Evolutionary conservation across 2,113 vertebrate species (phyloP), one percentile per base, ranked within the genome.

Genomic region (Etheostoma cragini): DNA sequence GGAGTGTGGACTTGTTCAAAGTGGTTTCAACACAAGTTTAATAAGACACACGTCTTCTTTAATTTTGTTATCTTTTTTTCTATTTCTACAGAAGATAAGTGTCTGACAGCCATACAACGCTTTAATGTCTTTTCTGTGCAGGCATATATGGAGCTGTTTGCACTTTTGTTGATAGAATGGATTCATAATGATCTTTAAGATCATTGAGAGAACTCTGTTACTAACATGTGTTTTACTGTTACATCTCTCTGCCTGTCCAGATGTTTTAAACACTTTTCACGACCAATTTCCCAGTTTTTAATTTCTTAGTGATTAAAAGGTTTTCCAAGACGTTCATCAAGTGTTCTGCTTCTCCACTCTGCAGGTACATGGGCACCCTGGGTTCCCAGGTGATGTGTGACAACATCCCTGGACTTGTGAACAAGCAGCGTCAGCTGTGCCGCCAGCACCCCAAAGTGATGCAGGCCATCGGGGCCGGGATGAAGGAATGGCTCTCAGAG

Each of bases 331-430:
- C 30, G 22, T 65, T 63, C 50, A 47, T 11, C 35, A 22, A 5
- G 14, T 42, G 6, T 69, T 24, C 54, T 53, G 30, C 22, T 6
- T 17, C 60, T 21, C 61, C 26, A 0, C 47, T 19, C 61, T 33
- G 24, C 83, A 93, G 92, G 91, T 93, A 91, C 95, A 98, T 98
- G 97, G 96, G 97, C 86, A 96, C 96, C 53, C 94, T 97, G 77
- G 96, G 96, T 81, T 96, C 97, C 30, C 96, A 97, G 90, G 96
- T 99, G 87, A 98, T 98, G 96, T 99, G 98, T 85, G 96, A 99
- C 96, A 98, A 99, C 87, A 96, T 98, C 83, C 98, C 98, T 0
- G 97, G 98, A 0, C 92, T 99, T 87, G 97, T 97, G 86, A 97
- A 95, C 94, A 96, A 95, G 76, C 98, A 99, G 94, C 96, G 98